Evolutionary conservation across 2,113 vertebrate species (phyloP).

Genomic region (Scalopus aquaticus): DNA sequence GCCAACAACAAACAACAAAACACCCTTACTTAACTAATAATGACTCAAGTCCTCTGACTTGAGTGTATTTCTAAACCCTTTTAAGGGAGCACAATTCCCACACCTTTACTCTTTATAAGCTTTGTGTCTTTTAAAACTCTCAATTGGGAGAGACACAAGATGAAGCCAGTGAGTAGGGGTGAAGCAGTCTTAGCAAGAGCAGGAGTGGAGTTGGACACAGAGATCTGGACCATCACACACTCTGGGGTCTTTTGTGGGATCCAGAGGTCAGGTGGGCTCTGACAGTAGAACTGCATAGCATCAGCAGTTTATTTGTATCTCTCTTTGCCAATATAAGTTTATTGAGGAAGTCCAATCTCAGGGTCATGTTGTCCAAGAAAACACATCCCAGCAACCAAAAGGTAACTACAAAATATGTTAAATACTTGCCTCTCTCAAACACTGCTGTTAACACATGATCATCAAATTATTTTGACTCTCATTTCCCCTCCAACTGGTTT

Average conservation of each 20-base stretch:
- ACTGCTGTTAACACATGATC: not conserved
- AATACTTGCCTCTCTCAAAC: not conserved
- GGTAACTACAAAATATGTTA: not conserved
- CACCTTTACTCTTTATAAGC: not conserved
- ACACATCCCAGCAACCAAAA: not conserved
- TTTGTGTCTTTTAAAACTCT: not conserved
- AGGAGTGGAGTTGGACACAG: not conserved
- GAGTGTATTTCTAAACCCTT: too few species aligned
- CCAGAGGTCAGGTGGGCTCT: not conserved
- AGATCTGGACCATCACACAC: not conserved
- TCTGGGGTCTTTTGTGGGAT: not conserved
- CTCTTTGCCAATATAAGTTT: not conserved
- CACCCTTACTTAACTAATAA: not conserved
- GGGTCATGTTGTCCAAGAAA: not conserved
- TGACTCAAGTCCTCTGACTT: not conserved
- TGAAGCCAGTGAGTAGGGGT: not conserved
- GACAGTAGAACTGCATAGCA: not conserved
- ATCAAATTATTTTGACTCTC: not conserved
- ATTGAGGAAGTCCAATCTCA: not conserved
- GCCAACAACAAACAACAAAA: not conserved
- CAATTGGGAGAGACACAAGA: not conserved
- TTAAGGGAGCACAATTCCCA: not conserved
- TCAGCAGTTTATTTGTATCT: not conserved
- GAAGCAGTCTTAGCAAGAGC: not conserved
- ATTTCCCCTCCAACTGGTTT: not conserved